phyloP scores from a whole-genome alignment of 2,113 vertebrate genomes.

The Psophia crepitans region DNA sequence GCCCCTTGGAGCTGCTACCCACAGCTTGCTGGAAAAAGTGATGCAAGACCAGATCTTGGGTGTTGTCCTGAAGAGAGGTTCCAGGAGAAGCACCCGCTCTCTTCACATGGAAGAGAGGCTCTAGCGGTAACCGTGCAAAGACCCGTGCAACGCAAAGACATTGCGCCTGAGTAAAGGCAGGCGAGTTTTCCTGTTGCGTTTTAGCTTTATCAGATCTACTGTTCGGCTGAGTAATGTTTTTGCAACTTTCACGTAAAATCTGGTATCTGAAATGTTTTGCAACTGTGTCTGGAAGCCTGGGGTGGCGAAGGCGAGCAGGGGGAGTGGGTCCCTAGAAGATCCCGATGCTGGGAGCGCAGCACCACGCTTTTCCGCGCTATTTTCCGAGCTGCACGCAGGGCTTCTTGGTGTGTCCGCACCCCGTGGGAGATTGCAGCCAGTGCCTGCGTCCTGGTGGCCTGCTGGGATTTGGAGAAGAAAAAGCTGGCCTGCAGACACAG shows the following conservation, averaged over 20 bases:
- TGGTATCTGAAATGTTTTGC: neutral
- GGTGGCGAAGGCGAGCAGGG: neutral
- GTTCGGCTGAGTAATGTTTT: neutral
- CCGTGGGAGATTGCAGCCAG: neutral
- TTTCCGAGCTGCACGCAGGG: neutral
- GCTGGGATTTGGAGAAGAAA: too few relatives aligned
- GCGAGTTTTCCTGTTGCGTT: accelerated
- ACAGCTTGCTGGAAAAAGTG: neutral
- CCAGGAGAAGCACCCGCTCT: accelerated
- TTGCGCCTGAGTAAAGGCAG: too few relatives aligned
- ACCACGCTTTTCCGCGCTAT: too few relatives aligned
- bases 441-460: accelerated
- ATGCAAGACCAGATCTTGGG: neutral
- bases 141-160: accelerated
- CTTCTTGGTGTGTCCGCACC: accelerated
- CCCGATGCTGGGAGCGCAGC: neutral
- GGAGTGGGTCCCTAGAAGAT: neutral
- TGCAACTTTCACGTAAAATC: neutral
- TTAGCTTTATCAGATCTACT: neutral
- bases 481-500: neutral
- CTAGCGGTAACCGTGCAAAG: neutral
- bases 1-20: neutral
- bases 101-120: accelerated
- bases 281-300: neutral
- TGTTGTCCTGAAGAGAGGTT: accelerated